Base-by-base conservation (phyloP, 2,888 invertebrate genomes). In the Conchocele bisecta region DNA sequence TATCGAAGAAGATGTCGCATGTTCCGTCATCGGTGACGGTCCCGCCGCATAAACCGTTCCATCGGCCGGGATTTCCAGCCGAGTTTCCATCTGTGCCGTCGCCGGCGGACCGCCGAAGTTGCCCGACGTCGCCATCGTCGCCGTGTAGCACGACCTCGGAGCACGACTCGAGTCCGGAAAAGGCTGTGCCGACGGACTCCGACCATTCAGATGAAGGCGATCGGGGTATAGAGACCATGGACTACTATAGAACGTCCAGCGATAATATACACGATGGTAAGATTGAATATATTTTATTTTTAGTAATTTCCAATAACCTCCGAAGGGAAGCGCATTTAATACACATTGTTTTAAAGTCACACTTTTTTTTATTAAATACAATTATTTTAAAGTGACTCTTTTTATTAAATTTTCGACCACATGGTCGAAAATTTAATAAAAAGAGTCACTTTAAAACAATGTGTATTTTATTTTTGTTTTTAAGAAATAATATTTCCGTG, bases 151-250 rank as follows among this genome's bases (percentile, higher is more conserved):
- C 73, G 41, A 58, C 58, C 33, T 77, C 77, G 11, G 77, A 77
- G 31, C 77, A 74, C 17, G 77, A 77, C 42, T 74, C 71, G 11
- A 74, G 77, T 20, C 50, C 68, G 5, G 77, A 77, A 44, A 77
- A 77, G 42, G 41, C 48, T 7, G 22, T 56, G 15, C 70, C 77
- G 54, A 71, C 61, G 24, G 77, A 77, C 33, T 77, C 77, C 2
- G 77, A 77, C 46, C 66, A 69, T 41, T 76, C 76, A 22, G 76
- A 76, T 48, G 72, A 72, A 33, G 72, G 72, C 3, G 72, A 72
- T 5, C 63, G 56, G 28, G 63, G 42, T 17, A 46, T 42, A 4
- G 31, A 51, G 13, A 26, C 58, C 17, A 63, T 53, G n/a, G 66
- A 76, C 22, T 76, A 66, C 31, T 76, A 76, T 69, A 69, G 76